Base-by-base conservation (phyloP, 2,113 vertebrate species). In the Poeciliopsis turrubarensis region DNA sequence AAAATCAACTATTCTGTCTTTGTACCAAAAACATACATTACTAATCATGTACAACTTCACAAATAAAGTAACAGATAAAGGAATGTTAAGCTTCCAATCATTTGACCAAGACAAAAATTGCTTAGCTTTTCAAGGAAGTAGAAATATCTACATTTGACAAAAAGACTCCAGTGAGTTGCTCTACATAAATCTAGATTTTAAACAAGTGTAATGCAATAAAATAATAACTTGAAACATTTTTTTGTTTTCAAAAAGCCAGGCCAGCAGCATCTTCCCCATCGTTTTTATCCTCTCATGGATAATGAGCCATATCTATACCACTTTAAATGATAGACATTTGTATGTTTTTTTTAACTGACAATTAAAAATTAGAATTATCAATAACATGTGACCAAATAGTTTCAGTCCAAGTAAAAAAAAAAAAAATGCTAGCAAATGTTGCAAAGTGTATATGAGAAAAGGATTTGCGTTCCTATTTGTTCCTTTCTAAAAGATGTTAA, bases 351-450 rank as follows among this genome's bases (percentile, higher is more conserved):
- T 57, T 17, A 10, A n/a, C 44, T 47, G 44, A 47, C 17, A 19
- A 19, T 47, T 47, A 47, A 19, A 47, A 47, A 19, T 47, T 47
- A 6, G 44, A 47, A 15, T 47, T 19, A 47, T 47, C 5, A 19
- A 47, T 5, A 15, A 47, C 10, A 83, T 72, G 72, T 84, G 87
- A 89, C 87, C 83, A 89, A 87, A 84, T 81, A 44, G 75, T 37
- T 81, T n/a, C 17, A 47, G 44, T 37, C 14, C 60, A 70, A 65
- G 64, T 57, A 65, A 73, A 70, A 39, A 0, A 30, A 34, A 72
- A 70, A 39, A 0, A 47, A 34, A 72, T 72, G 72, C 44, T 66
- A 66, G 26, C 1, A 66, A 90, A 67, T 64, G n/a, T 41, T 27
- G 51, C 26, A 29, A 26, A 81, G 73, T 82, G 37, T n/a, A 73